These are phyloP conservation scores for Drepana arcuata DNA, from an alignment of 1,140 invertebrate genomes.

Conservation along the genomic window DNA sequence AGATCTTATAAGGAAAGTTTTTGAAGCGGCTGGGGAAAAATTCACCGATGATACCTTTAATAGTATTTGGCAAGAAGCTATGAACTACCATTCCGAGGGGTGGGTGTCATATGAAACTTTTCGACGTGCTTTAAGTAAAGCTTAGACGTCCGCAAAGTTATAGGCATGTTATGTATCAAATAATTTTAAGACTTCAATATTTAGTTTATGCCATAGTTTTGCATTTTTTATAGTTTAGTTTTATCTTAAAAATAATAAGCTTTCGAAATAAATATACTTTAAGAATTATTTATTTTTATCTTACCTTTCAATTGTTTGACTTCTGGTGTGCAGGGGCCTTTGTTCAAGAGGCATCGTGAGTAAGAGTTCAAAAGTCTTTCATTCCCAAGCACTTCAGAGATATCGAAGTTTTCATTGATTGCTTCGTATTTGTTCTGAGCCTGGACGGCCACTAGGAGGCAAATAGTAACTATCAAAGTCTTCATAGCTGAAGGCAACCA, in stretches of 20 bases:
- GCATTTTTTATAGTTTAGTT: not conserved
- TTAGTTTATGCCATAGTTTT: not conserved
- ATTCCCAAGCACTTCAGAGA: slow-evolving; percentile 77
- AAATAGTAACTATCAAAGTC: slow-evolving; percentile 24
- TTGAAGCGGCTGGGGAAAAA: slow-evolving; percentile 15
- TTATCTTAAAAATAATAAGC: too few relatives aligned
- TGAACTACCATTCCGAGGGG: slow-evolving; percentile 16
- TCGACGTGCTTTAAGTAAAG: slow-evolving; percentile 6
- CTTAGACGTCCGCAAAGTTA: too few relatives aligned
- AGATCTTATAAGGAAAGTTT: slow-evolving; percentile 15
- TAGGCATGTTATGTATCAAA: too few relatives aligned
- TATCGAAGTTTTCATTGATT: slow-evolving; percentile 73
- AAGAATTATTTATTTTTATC: slow-evolving; percentile 22
- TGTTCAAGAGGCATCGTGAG: slow-evolving; percentile 77
- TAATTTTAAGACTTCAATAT: not conserved
- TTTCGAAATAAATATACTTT: too few relatives aligned
- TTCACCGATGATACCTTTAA: slow-evolving; percentile 21
- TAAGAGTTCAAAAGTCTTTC: slow-evolving; percentile 77
- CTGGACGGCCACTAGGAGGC: slow-evolving; percentile 17
- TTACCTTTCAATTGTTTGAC: slow-evolving; percentile 81
- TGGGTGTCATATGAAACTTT: slow-evolving; percentile 25
- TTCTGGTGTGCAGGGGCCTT: slow-evolving; percentile 80
- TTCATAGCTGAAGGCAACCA: too few relatives aligned
- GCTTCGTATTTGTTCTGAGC: slow-evolving; percentile 39
- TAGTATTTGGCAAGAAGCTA: slow-evolving; percentile 17